A percentile compares a stretch with the other conserved stretches of the same genome.
phyloP scores from a whole-genome alignment of 1,140 invertebrate species.

The Tribolium madens region DNA sequence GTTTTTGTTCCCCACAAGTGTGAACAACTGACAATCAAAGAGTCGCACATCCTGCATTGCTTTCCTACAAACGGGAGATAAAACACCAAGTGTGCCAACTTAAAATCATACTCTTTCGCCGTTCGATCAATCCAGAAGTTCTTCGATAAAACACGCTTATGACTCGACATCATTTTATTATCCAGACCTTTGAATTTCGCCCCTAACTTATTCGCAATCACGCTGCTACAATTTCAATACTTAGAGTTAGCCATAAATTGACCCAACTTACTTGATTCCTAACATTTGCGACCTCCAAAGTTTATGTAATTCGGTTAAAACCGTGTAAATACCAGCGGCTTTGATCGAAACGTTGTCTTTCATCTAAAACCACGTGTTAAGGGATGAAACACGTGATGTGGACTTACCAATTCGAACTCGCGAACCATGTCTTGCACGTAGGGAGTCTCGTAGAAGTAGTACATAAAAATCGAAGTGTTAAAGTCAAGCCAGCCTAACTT shows the following conservation, averaged over 20 bases:
- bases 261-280: conserved; percentile 25
- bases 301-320: conserved; percentile 33
- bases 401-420: conserved; percentile 20
- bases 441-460: conserved; percentile 58
- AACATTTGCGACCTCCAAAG: conserved; percentile 39
- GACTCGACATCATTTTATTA: conserved; percentile 28
- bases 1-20: conserved; percentile 53
- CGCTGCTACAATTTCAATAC: background rate
- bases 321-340: conserved; percentile 27
- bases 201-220: background rate
- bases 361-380: background rate
- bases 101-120: conserved; percentile 49
- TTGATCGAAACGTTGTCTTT: conserved; percentile 32
- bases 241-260: too few relatives aligned
- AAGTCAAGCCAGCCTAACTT: conserved; percentile 59
- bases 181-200: conserved; percentile 22
- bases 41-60: conserved; percentile 45
- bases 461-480: conserved; percentile 59
- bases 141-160: conserved; percentile 53
- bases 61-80: conserved; percentile 9
- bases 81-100: background rate
- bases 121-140: conserved; percentile 57
- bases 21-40: conserved; percentile 57
- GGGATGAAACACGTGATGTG: background rate
- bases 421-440: conserved; percentile 48